A percentile compares a stretch with the other conserved stretches of the same genome.
These are phyloP conservation scores for Andrena dorsata DNA, from an alignment of 2,888 invertebrate genomes.

Conservation along the genomic window DNA sequence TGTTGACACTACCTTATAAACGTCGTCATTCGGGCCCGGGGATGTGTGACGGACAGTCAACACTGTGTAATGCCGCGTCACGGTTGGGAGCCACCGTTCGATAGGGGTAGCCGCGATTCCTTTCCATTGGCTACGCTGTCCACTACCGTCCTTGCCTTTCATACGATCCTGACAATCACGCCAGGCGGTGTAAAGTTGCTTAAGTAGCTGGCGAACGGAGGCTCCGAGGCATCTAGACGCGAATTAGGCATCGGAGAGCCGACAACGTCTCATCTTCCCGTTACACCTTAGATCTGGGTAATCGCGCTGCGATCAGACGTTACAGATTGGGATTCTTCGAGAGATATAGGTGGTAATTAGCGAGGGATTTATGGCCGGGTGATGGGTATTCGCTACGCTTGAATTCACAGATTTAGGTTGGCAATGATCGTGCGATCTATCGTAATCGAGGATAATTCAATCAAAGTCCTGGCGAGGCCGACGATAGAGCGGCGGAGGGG, in stretches of 20 bases:
- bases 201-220: slow-evolving; percentile 1
- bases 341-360: no score
- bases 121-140: slow-evolving; percentile 29
- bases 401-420: no score
- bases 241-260: not conserved
- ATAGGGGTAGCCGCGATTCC: slow-evolving; percentile 61
- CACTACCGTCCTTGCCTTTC: slow-evolving; percentile 20
- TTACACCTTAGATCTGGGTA: no score
- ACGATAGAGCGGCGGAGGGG: not conserved
- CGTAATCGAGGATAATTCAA: slow-evolving; percentile 31
- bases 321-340: no score
- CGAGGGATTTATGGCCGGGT: no score
- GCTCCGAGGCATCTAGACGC: not conserved
- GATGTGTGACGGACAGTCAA: slow-evolving; percentile 79
- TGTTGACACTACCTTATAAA: slow-evolving; percentile 83
- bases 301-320: no score
- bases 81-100: slow-evolving; percentile 69
- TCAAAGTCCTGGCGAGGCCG: slow-evolving; percentile 12
- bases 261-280: not conserved
- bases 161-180: slow-evolving; percentile 23
- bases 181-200: slow-evolving; percentile 3
- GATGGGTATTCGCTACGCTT: no score
- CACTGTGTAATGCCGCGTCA: slow-evolving; percentile 77
- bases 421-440: no score
- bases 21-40: slow-evolving; percentile 78